Evolutionary conservation across 2,113 vertebrate genomes (phyloP).

Genomic region (Crotophaga sulcirostris): DNA sequence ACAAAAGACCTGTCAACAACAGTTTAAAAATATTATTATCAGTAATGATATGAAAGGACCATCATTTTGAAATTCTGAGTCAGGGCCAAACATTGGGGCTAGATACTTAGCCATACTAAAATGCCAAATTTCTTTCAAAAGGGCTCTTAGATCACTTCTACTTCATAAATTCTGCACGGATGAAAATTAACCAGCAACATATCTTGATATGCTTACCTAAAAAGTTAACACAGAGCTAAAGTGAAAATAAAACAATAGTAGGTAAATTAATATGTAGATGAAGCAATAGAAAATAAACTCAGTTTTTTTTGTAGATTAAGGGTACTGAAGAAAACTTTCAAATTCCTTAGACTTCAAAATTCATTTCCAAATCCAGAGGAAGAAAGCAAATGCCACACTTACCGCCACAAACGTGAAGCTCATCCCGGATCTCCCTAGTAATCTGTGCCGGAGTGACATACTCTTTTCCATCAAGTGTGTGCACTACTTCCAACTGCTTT

Average conservation of each 20-base stretch:
- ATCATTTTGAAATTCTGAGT: not conserved
- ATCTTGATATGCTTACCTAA: not conserved
- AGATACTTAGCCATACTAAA: not conserved
- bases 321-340: not conserved
- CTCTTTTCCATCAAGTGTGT: slow-evolving; percentile 95
- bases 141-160: not conserved
- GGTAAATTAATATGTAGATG: not conserved
- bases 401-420: slow-evolving; percentile 92
- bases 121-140: not conserved
- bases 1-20: not conserved
- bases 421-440: slow-evolving; percentile 88
- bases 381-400: slow-evolving; percentile 43
- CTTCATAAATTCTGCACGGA: not conserved
- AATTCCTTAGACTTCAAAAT: not conserved
- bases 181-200: not conserved
- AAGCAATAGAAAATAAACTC: not conserved
- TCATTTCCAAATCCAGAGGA: not conserved
- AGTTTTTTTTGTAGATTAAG: not conserved
- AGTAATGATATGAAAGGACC: not conserved
- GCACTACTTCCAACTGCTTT: slow-evolving; percentile 94
- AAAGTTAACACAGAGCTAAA: not conserved
- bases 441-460: slow-evolving; percentile 94
- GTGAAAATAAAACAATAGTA: not conserved
- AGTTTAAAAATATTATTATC: not conserved
- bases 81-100: not conserved